Base-by-base conservation (phyloP, 2,888 invertebrate species). In the Cheiracanthium punctorium region DNA sequence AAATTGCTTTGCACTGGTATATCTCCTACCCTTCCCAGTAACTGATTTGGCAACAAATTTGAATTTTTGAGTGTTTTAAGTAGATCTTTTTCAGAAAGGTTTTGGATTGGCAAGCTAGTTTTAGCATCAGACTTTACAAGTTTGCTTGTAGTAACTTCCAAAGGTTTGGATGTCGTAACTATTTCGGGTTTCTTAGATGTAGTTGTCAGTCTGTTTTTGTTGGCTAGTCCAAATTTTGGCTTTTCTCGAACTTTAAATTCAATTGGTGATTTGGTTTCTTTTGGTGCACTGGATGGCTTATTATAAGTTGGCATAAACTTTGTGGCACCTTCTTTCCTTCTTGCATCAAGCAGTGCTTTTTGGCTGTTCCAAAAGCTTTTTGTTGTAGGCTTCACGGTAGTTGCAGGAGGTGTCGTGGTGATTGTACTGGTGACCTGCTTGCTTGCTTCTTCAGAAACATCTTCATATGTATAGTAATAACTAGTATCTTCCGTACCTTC, bases 301-400 rank as follows among this genome's bases (percentile, higher is more conserved):
- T n/a, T 67, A 41, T 81, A 81, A n/a, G 80, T 64, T 1, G 87
- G 48, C 1, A 65, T 20, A n/a, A 72, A 77, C 28, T 81, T 87
- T 28, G 76, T 71, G 1, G 81, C 7, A 24, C 67, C 72, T 43
- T 87, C 80, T 30, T 81, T 77, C 14, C 80, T 69, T 20, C 87
- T 71, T 4, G 80, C 76, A 28, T 87, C 87, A 4, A 81, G 32
- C 8, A 75, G 64, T 0, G 87, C 79, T 29, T 77, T 81, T 10
- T 87, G 87, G 33, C 81, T 87, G 58, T 77, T 80, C 87, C 87
- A 87, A 24, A 81, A 87, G n/a, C 87, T 87, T 72, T 65, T 81
- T 0, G 58, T 43, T 0, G 85, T 33, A 14, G 84, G 52, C 37
- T 58, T 72, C 17, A n/a, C 7, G 14, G 58, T 74, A 24, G 74